Evolutionary conservation across 2,113 vertebrate genomes (phyloP).

Genomic region (Synodontis membranacea): DNA sequence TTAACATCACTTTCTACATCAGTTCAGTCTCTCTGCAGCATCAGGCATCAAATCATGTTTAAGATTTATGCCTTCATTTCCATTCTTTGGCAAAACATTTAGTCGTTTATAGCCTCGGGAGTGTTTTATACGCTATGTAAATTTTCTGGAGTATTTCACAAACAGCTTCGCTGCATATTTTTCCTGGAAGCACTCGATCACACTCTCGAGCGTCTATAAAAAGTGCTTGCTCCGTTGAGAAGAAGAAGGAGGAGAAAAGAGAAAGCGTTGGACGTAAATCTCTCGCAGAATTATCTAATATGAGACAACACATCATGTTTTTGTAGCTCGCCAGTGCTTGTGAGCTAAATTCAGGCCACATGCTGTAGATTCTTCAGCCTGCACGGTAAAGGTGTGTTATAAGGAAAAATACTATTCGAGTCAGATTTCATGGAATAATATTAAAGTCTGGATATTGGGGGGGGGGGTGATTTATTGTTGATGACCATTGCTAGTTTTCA

Average conservation of each 20-base stretch:
- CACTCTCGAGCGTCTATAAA: constrained; percentile 4
- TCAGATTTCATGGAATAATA: not conserved
- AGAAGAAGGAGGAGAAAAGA: not conserved
- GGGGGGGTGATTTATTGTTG: not conserved
- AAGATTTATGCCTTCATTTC: constrained; percentile 35
- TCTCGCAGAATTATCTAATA: constrained; percentile 16
- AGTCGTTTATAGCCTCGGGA: constrained; percentile 22
- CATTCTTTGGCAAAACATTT: constrained; percentile 38
- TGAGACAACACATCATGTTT: constrained; percentile 25
- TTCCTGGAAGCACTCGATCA: constrained; percentile 34
- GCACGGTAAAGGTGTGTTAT: no score
- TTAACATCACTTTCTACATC: not conserved
- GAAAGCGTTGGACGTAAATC: not conserved
- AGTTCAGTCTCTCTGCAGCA: not conserved
- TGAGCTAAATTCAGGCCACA: constrained; percentile 14
- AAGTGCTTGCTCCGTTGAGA: not conserved
- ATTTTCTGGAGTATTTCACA: constrained; percentile 37
- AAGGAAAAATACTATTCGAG: not conserved
- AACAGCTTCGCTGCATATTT: constrained; percentile 3
- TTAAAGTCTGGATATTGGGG: not conserved
- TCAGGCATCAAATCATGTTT: not conserved
- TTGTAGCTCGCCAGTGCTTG: not conserved
- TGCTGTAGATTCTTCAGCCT: constrained; percentile 15
- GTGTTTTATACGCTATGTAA: constrained; percentile 27
- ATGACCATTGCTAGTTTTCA: not conserved